A percentile compares a stretch with the other conserved stretches of the same genome.
These are phyloP conservation scores for Notarius quadriscutis DNA, from an alignment of 2,113 vertebrate species.

Conservation along the genomic window DNA sequence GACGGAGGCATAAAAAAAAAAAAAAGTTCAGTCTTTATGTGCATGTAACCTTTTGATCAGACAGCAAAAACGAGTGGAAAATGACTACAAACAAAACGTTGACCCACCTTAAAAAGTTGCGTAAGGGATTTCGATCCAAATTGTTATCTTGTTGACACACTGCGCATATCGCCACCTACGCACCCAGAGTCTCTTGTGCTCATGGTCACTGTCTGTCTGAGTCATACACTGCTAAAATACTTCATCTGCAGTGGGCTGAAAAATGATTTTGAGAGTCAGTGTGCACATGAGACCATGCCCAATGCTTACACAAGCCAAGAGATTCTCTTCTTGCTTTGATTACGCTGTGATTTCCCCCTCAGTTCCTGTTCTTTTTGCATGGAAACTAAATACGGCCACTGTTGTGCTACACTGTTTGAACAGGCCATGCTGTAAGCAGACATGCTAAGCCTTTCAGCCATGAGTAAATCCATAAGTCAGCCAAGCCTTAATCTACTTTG, in stretches of 20 bases:
- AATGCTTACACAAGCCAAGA: not conserved
- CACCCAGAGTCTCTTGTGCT: not conserved
- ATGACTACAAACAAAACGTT: not conserved
- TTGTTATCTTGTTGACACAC: not conserved
- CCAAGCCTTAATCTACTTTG: conserved; percentile 44
- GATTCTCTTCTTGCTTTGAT: conserved; percentile 12
- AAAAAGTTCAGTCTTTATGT: not conserved
- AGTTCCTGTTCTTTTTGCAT: not conserved
- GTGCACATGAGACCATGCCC: not conserved
- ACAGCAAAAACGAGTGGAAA: not conserved
- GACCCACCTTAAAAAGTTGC: not conserved
- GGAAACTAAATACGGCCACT: not conserved
- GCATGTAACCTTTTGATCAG: not conserved
- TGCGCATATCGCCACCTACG: conserved; percentile 8
- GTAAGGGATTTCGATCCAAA: not conserved
- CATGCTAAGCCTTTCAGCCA: conserved; percentile 31
- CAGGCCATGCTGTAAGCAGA: conserved; percentile 42
- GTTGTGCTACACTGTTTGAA: conserved; percentile 26
- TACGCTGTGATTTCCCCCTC: not conserved
- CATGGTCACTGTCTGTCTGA: conserved; percentile 25
- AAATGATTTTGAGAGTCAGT: not conserved
- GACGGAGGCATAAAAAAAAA: too few relatives aligned
- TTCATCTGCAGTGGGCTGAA: not conserved
- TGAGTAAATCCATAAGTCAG: conserved; percentile 44
- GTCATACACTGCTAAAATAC: conserved; percentile 19